Percentiles rank a stretch among this genome's conserved stretches.
Conservation (phyloP, 2,113 vertebrate genomes). For the Oenanthe melanoleuca region DNA sequence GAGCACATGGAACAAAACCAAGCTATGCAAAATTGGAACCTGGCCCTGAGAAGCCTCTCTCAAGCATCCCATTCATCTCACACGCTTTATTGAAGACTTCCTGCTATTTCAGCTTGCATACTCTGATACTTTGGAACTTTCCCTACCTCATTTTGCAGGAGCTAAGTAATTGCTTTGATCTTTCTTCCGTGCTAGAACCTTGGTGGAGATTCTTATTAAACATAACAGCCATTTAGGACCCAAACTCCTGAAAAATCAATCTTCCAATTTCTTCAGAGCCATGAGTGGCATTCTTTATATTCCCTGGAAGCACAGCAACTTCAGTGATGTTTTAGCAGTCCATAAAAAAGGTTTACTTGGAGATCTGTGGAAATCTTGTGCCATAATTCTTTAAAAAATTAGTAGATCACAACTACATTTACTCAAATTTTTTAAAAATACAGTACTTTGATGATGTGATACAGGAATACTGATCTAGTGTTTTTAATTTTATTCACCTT, state of each 20-base stretch:
- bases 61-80: constrained; percentile 12
- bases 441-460: not conserved
- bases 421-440: not conserved
- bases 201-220: constrained; percentile 8
- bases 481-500: not conserved
- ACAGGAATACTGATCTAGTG: not conserved
- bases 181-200: not conserved
- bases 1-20: constrained; percentile 52
- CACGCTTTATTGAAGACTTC: not conserved
- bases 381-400: not conserved
- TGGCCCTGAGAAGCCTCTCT: constrained; percentile 8
- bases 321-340: not conserved
- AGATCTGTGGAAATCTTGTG: not conserved
- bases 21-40: constrained; percentile 46
- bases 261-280: not conserved
- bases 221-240: not conserved
- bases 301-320: not conserved
- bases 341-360: not conserved
- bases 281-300: not conserved
- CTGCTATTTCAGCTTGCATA: not conserved
- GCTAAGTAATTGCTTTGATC: constrained; percentile 30
- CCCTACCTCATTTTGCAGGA: not conserved
- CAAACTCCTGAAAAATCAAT: constrained; percentile 16
- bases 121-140: not conserved
- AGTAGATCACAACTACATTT: not conserved